Evolutionary conservation across 2,888 invertebrate genomes (phyloP).

Genomic region (Macrostomum cliftonense): DNA sequence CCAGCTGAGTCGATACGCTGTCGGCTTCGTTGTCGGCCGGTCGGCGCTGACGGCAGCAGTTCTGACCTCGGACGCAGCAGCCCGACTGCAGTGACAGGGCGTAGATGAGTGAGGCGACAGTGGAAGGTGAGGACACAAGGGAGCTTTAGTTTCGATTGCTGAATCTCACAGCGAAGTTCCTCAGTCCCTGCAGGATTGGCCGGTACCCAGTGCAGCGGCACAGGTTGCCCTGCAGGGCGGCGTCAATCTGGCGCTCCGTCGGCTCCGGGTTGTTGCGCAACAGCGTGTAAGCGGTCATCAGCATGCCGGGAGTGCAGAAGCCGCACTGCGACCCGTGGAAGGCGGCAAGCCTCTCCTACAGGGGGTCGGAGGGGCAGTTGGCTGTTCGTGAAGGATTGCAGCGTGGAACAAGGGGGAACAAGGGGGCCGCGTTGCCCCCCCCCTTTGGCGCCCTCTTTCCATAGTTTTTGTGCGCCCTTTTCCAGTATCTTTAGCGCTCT

Average conservation of each 20-base stretch:
- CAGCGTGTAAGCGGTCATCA: conserved; percentile 86
- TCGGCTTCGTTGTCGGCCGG: background rate
- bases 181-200: conserved; percentile 72
- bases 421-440: too few relatives aligned
- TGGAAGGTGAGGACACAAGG: too few relatives aligned
- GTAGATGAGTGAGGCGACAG: too few relatives aligned
- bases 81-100: too few relatives aligned
- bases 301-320: conserved; percentile 82
- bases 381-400: too few relatives aligned
- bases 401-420: too few relatives aligned
- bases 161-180: conserved; percentile 48
- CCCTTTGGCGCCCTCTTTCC: too few relatives aligned
- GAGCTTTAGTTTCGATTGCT: too few relatives aligned
- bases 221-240: conserved; percentile 44
- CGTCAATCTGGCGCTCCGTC: conserved; percentile 31
- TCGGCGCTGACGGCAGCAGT: conserved; percentile 1
- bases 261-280: conserved; percentile 55
- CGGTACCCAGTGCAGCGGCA: conserved; percentile 84
- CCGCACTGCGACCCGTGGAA: conserved; percentile 85
- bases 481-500: too few relatives aligned
- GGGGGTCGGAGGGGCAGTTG: too few relatives aligned
- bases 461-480: too few relatives aligned
- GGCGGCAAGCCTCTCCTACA: conserved; percentile 53
- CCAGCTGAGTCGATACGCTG: conserved; percentile 6
- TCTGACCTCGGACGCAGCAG: conserved; percentile 3